Percentiles rank a stretch among this genome's conserved stretches.
Evolutionary conservation across 1,140 invertebrate species (phyloP).

Genomic region (Nasonia longicornis): DNA sequence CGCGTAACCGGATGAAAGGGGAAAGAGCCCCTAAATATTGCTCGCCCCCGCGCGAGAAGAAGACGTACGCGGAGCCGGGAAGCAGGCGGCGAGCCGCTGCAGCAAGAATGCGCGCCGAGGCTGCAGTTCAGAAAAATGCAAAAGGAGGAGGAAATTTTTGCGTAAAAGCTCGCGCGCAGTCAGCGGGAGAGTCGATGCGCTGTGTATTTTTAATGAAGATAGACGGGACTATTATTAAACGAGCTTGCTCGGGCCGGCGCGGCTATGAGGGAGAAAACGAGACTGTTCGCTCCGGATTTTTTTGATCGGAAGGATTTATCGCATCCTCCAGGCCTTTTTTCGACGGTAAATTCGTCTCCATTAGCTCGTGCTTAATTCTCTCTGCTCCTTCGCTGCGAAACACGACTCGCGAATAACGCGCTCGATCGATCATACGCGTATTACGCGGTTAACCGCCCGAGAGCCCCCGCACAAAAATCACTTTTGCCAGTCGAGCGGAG

Average conservation of each 20-base stretch:
- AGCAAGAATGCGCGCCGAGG: background rate
- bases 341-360: constrained; percentile 21
- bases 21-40: constrained; percentile 32
- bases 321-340: constrained; percentile 40
- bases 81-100: constrained; percentile 20
- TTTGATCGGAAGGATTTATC: constrained; percentile 46
- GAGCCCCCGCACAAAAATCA: constrained; percentile 3
- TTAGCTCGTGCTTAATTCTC: background rate
- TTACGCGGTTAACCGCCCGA: background rate
- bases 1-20: constrained; percentile 35
- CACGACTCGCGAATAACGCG: background rate
- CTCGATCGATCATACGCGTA: background rate
- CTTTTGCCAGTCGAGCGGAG: background rate
- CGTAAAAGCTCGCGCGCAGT: constrained; percentile 26
- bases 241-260: constrained; percentile 7
- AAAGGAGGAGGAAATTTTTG: constrained; percentile 42
- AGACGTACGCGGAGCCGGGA: constrained; percentile 11
- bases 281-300: constrained; percentile 32
- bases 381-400: background rate
- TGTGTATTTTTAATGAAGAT: constrained; percentile 48
- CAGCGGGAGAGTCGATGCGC: background rate
- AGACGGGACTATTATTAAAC: constrained; percentile 48
- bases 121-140: constrained; percentile 35
- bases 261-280: constrained; percentile 26
- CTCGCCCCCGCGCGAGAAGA: background rate